Evolutionary conservation across 1,140 invertebrate genomes (phyloP), one percentile per base, ranked within the genome.

Genomic region (Drosophila tristis): DNA sequence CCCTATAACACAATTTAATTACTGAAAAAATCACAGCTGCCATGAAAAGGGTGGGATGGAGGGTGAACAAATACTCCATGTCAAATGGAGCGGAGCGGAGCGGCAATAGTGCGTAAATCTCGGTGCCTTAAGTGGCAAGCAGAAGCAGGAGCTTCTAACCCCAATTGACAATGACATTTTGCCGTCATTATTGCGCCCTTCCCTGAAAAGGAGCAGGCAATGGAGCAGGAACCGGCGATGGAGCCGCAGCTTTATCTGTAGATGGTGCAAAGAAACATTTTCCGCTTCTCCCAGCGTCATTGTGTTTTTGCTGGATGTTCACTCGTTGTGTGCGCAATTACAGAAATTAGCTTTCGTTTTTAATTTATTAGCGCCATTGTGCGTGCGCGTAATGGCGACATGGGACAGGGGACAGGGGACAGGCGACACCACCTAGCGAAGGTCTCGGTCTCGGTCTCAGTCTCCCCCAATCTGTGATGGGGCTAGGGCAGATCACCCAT

Each of bases 311-410:
- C 11, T 54, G 49, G 49, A 31, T 74, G 71, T 74, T 74, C 54
- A 74, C 68, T 74, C 60, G 60, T 54, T 80, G 74, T 68, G 78
- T 74, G 78, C 78, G 82, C 82, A 87, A 87, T 87, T 87, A 87
- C 82, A 89, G 82, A 87, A 87, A 87, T 87, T 87, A 87, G 84
- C 79, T 87, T 82, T 89, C 84, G 78, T 89, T 87, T 89, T 87
- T 87, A 87, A 87, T 87, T 87, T 87, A 87, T 87, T 87, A 87
- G 76, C 75, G 72, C 84, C 79, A 89, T 87, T 87, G 84, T 79
- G 84, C 84, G 84, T 89, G 78, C 66, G 68, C 61, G 79, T 87
- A 87, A 89, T 82, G 84, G 84, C 84, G 74, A 81, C 74, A 86
- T 60, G 80, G 66, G 11, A 77, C 62, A 72, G 35, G 80, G 66